Conservation (phyloP, 2,113 vertebrate species). For the Amphilophus citrinellus region DNA sequence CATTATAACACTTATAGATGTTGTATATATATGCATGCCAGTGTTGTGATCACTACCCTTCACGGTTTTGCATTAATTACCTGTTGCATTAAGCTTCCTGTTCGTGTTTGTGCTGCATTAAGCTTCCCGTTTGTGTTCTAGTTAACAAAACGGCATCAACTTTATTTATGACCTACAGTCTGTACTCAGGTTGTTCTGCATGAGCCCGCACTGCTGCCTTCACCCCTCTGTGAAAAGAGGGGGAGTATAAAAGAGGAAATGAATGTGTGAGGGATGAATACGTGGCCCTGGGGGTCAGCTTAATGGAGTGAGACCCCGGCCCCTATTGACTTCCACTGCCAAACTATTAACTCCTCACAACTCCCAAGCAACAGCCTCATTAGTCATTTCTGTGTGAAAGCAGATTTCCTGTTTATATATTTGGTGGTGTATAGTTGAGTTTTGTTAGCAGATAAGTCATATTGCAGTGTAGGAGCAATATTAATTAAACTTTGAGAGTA, state of each 20-base stretch:
- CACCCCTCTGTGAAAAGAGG: conserved; percentile 91
- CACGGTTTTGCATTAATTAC: conserved; percentile 89
- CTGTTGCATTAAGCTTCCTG: no score
- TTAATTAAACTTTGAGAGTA: neutral
- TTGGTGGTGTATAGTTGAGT: conserved; percentile 31
- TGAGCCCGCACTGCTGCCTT: conserved; percentile 85
- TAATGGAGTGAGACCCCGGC: conserved; percentile 98
- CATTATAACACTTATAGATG: neutral
- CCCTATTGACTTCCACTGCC: conserved; percentile 95
- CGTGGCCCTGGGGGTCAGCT: conserved; percentile 96
- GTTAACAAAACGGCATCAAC: conserved; percentile 92
- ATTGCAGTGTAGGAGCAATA: neutral
- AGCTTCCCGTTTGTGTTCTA: conserved; percentile 37
- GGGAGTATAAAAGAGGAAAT: conserved; percentile 96
- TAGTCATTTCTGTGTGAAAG: conserved; percentile 86
- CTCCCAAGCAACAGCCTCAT: conserved; percentile 88
- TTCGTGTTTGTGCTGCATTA: no score
- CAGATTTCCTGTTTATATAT: conserved; percentile 53
- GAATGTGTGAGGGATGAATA: conserved; percentile 98
- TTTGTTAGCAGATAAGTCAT: conserved; percentile 1
- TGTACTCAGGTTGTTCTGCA: conserved; percentile 90
- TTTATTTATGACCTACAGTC: conserved; percentile 97
- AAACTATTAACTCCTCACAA: conserved; percentile 99
- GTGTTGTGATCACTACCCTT: neutral
- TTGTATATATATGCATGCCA: neutral